Evolutionary conservation across 2,888 invertebrate species (phyloP).

Genomic region (Julus scandinavius): DNA sequence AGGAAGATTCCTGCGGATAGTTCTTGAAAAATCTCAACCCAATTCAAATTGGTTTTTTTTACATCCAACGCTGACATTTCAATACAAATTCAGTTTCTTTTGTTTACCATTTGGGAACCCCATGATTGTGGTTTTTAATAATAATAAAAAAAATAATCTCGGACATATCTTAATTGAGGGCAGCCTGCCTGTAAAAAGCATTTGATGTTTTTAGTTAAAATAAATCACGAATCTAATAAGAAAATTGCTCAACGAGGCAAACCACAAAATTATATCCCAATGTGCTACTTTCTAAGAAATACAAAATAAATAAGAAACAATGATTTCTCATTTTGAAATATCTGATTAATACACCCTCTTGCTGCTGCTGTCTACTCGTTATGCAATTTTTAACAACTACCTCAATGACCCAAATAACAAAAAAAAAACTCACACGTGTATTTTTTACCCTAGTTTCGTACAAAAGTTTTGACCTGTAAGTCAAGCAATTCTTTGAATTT

Average conservation of each 20-base stretch:
- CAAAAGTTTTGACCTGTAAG: slow-evolving; percentile 6
- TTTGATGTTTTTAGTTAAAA: neutral
- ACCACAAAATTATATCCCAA: slow-evolving; percentile 1
- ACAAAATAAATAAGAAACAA: slow-evolving; percentile 31
- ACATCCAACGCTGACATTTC: neutral
- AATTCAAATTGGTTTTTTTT: neutral
- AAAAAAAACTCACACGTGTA: neutral
- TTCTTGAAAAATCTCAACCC: neutral
- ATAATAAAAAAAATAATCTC: slow-evolving; percentile 36
- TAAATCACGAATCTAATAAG: slow-evolving; percentile 29
- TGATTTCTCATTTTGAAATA: neutral
- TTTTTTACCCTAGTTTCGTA: slow-evolving; percentile 14
- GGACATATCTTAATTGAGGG: neutral
- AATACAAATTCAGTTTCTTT: slow-evolving; percentile 28
- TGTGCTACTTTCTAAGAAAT: slow-evolving; percentile 5
- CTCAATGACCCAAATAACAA: slow-evolving; percentile 31
- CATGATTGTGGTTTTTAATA: slow-evolving; percentile 3
- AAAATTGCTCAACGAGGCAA: slow-evolving; percentile 28
- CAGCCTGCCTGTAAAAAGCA: neutral
- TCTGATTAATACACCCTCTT: slow-evolving; percentile 5
- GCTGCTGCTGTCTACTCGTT: slow-evolving; percentile 29
- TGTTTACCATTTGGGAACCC: slow-evolving; percentile 4
- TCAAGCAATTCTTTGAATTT: slow-evolving; percentile 18
- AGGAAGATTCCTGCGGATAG: neutral
- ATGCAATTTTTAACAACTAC: slow-evolving; percentile 33